These are phyloP conservation scores for Chymomyza caudatula DNA, from an alignment of 2,888 invertebrate genomes.

Conservation along the genomic window DNA sequence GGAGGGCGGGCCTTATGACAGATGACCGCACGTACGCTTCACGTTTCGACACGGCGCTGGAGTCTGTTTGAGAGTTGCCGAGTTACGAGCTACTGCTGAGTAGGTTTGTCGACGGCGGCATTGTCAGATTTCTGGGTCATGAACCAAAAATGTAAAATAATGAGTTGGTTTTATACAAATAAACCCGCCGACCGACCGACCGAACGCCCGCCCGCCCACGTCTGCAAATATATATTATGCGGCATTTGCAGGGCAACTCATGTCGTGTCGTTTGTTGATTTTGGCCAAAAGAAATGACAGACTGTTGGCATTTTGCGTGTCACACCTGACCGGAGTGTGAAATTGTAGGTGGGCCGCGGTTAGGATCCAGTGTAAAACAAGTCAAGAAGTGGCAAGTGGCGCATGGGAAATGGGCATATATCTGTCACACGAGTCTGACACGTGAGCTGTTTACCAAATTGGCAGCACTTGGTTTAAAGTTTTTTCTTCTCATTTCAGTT, in stretches of 20 bases:
- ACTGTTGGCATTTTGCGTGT: slow-evolving; percentile 2
- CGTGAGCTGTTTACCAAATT: slow-evolving; percentile 46
- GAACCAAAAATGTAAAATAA: slow-evolving; percentile 67
- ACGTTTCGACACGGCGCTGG: slow-evolving; percentile 44
- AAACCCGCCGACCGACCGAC: neutral
- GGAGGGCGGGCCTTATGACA: slow-evolving; percentile 49
- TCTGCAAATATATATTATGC: neutral
- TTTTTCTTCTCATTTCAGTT: neutral
- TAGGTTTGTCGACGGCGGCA: slow-evolving; percentile 10
- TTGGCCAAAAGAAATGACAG: neutral
- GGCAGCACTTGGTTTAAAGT: neutral
- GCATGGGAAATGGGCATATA: neutral
- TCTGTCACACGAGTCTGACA: slow-evolving; percentile 29
- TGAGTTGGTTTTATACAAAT: slow-evolving; percentile 48
- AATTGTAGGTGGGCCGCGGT: too few relatives aligned
- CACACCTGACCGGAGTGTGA: neutral
- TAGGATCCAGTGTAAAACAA: neutral
- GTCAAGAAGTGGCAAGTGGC: too few relatives aligned
- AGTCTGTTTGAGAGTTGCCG: slow-evolving; percentile 11
- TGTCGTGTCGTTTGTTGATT: neutral
- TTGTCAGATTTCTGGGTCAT: slow-evolving; percentile 56
- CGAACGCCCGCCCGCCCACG: neutral
- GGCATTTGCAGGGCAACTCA: neutral
- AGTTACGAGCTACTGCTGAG: neutral
- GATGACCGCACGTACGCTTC: slow-evolving; percentile 68